These are phyloP conservation scores for Orientallactaga bullata DNA, from an alignment of 2,113 vertebrate species.

Conservation along the genomic window DNA sequence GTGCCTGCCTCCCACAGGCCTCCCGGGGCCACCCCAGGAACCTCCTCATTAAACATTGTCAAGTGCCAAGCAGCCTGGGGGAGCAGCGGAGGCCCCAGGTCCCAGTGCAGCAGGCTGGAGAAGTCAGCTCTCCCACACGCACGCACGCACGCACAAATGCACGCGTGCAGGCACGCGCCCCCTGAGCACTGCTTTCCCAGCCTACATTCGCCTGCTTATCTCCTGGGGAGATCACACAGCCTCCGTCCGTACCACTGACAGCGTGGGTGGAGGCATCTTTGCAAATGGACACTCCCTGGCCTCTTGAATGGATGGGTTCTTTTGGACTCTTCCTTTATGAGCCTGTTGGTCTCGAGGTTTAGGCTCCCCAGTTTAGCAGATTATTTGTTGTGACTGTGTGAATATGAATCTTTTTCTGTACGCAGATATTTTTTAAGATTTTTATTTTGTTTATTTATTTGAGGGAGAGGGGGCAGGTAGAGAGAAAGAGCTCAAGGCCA, in stretches of 20 bases:
- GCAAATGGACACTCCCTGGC: neutral
- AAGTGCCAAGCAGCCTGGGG: neutral
- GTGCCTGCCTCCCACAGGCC: conserved; percentile 58
- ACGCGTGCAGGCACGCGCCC: too few relatives aligned
- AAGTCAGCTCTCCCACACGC: neutral
- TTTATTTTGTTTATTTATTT: too few relatives aligned
- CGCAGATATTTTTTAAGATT: too few relatives aligned
- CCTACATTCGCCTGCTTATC: neutral
- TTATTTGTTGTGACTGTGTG: too few relatives aligned
- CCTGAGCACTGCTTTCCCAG: neutral
- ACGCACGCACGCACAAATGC: too few relatives aligned
- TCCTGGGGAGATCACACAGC: neutral
- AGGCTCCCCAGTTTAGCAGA: neutral
- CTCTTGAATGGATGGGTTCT: neutral
- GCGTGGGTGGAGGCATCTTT: neutral
- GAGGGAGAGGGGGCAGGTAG: too few relatives aligned
- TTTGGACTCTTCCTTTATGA: neutral
- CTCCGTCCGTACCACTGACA: rapidly evolving
- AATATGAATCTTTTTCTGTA: neutral
- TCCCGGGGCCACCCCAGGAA: conserved; percentile 23
- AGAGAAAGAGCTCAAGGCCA: too few relatives aligned
- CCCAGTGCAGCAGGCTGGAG: neutral
- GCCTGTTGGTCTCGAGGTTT: neutral
- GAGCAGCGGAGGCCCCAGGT: neutral
- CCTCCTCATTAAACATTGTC: conserved; percentile 65